Evolutionary conservation across 1,140 invertebrate species (phyloP).

Genomic region (Leptinotarsa texana): DNA sequence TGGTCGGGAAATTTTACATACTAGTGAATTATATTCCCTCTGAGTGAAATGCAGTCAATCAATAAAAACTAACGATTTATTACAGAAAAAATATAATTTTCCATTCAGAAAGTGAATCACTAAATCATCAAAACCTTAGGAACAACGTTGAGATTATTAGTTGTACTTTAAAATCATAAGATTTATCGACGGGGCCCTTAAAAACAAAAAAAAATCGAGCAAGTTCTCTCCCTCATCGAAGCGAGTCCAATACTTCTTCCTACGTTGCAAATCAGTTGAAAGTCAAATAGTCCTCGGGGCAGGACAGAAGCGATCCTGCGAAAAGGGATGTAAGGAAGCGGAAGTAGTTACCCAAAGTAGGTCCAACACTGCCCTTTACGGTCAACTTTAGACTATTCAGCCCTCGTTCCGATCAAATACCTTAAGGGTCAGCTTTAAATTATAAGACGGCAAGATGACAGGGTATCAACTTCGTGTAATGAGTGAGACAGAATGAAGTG

Average conservation of each 20-base stretch:
- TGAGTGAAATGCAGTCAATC: no score
- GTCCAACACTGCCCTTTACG: slow-evolving; percentile 30
- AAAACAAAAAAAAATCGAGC: no score
- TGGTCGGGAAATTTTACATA: no score
- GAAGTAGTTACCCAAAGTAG: slow-evolving; percentile 29
- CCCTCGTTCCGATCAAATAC: slow-evolving; percentile 31
- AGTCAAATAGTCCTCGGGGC: slow-evolving; percentile 5
- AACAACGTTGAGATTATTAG: no score
- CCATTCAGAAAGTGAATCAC: no score
- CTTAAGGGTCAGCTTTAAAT: slow-evolving; percentile 28
- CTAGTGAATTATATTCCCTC: no score
- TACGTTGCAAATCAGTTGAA: slow-evolving; percentile 24
- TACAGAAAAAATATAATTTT: no score
- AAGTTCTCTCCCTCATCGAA: neutral
- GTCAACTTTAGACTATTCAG: slow-evolving; percentile 26
- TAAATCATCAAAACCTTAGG: no score
- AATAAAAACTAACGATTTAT: no score
- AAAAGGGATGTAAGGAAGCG: slow-evolving; percentile 27
- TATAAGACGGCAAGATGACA: slow-evolving; percentile 28
- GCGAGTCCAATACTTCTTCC: slow-evolving; percentile 1
- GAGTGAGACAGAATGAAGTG: neutral
- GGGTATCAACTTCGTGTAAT: slow-evolving; percentile 7
- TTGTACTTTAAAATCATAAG: no score
- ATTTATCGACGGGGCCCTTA: no score
- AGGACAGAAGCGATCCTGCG: slow-evolving; percentile 10